These are phyloP conservation scores for Stegastes partitus DNA, from an alignment of 2,113 vertebrate species.

Conservation along the genomic window DNA sequence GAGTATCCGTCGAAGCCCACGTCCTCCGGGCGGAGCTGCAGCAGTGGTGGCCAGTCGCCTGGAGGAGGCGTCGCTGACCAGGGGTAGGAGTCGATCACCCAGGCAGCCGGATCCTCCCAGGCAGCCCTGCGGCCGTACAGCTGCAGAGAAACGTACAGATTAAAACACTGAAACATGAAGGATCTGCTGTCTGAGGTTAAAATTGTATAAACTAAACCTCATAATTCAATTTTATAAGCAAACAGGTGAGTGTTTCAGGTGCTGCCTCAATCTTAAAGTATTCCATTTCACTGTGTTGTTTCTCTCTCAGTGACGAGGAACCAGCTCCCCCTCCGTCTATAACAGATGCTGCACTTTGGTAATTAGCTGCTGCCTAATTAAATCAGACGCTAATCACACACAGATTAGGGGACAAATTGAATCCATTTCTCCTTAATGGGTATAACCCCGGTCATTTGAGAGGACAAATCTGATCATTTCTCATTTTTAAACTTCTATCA, in stretches of 20 bases:
- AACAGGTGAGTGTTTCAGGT: no score
- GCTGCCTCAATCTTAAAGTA: no score
- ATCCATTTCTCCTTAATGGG: constrained; percentile 39
- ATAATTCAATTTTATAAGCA: no score
- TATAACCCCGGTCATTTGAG: not conserved
- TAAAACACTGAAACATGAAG: not conserved
- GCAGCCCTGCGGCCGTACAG: constrained; percentile 93
- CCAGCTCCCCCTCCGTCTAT: not conserved
- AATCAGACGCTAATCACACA: constrained; percentile 35
- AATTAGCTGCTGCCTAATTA: constrained; percentile 33
- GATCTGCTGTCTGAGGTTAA: not conserved
- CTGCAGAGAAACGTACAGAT: constrained; percentile 69
- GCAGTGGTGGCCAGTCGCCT: constrained; percentile 94
- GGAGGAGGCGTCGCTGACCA: constrained; percentile 91
- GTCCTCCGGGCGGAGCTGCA: constrained; percentile 96
- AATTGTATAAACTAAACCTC: no score
- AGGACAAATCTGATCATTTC: not conserved
- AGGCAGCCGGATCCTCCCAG: constrained; percentile 97
- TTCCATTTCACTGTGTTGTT: not conserved
- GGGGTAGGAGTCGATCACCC: constrained; percentile 97
- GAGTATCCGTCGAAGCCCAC: constrained; percentile 97
- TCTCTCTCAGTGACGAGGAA: not conserved
- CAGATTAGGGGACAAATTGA: constrained; percentile 33
- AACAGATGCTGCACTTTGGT: not conserved
- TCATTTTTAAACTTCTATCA: no score